phyloP scores from a whole-genome alignment of 2,113 vertebrate genomes.

The Ifrita kowaldi region DNA sequence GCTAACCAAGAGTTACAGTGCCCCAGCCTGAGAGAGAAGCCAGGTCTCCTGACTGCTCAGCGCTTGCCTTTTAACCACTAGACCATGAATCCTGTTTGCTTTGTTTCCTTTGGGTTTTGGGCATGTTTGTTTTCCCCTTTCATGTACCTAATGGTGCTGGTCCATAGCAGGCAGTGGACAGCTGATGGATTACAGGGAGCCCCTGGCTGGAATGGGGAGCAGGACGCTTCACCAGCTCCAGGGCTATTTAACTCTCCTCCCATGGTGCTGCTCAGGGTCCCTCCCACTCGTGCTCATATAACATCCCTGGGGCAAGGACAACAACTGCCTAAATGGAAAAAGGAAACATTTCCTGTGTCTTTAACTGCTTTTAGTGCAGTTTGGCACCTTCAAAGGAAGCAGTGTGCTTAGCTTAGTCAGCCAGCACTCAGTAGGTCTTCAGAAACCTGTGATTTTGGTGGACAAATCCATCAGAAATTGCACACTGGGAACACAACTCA shows the following conservation, averaged over 20 bases:
- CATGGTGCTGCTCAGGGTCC: not conserved
- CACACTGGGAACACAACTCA: not conserved
- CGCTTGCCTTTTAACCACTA: not conserved
- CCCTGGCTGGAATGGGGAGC: not conserved
- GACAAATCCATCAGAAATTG: not conserved
- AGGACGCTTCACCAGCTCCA: not conserved
- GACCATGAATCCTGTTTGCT: slow-evolving; percentile 63
- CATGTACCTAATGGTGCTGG: slow-evolving; percentile 47
- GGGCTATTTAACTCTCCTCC: not conserved
- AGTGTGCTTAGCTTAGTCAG: not conserved
- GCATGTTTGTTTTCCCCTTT: slow-evolving; percentile 50
- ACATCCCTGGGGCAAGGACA: slow-evolving; percentile 39
- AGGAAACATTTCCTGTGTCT: slow-evolving; percentile 55
- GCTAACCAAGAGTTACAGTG: not conserved
- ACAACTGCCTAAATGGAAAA: slow-evolving; percentile 54
- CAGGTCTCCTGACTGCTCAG: not conserved
- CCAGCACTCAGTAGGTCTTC: not conserved
- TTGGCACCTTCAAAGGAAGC: slow-evolving; percentile 50
- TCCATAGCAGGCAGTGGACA: not conserved
- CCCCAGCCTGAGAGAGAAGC: not conserved
- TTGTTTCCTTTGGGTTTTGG: slow-evolving; percentile 27
- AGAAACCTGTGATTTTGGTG: not conserved
- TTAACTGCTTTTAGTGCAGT: slow-evolving; percentile 47
- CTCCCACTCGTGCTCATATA: slow-evolving; percentile 22
- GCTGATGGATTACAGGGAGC: slow-evolving; percentile 27